A percentile compares a stretch with the other conserved stretches of the same genome.
These are phyloP conservation scores for Odontocolon sp. DNA, from an alignment of 2,888 invertebrate species.

Conservation along the genomic window DNA sequence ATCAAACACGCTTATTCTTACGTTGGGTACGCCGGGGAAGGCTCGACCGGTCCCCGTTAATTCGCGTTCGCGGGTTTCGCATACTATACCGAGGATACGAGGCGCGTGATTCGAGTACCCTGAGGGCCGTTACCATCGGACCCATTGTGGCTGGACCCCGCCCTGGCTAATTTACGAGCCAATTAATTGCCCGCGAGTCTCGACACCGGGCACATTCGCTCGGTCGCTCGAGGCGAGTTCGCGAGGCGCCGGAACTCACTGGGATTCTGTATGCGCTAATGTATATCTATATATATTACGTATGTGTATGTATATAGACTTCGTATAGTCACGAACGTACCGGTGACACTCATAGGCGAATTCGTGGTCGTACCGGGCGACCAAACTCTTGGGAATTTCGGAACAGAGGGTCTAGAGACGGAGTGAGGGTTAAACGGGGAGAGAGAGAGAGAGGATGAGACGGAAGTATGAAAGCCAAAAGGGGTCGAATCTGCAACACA, in stretches of 20 bases:
- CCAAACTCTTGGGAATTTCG: constrained; percentile 11
- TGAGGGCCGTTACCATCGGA: constrained; percentile 52
- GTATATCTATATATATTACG: no score
- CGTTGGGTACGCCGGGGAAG: constrained; percentile 57
- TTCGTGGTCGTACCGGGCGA: background rate
- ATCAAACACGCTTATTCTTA: constrained; percentile 77
- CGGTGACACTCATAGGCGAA: background rate
- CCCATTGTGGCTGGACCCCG: constrained; percentile 71
- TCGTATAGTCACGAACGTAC: background rate
- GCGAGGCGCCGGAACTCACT: constrained; percentile 47
- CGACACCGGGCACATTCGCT: constrained; percentile 60
- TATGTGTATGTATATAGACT: background rate
- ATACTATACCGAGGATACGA: constrained; percentile 11
- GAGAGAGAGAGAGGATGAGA: background rate
- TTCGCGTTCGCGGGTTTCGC: constrained; percentile 14
- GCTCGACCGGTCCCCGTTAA: constrained; percentile 36
- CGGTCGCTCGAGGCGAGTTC: no score
- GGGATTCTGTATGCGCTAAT: background rate
- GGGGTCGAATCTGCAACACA: background rate
- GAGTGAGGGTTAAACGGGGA: background rate
- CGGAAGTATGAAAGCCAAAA: background rate
- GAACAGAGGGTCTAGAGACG: background rate
- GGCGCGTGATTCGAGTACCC: constrained; percentile 62
- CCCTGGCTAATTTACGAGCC: constrained; percentile 78
- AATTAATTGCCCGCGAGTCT: constrained; percentile 74